Conservation (phyloP, 2,113 vertebrate species). For the Notiomystis cincta region DNA sequence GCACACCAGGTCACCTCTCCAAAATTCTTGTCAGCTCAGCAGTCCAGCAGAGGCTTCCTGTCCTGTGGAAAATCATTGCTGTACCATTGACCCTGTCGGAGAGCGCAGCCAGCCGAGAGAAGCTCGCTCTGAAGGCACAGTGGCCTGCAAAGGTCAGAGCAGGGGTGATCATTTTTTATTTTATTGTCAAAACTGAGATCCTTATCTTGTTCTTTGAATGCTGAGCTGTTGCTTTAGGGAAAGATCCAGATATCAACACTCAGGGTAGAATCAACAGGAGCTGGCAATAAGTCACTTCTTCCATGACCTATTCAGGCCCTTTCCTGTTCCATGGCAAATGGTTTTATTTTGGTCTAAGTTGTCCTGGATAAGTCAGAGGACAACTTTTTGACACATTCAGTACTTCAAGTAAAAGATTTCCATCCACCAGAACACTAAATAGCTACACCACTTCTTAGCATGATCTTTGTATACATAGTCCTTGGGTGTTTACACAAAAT, state of each 20-base stretch:
- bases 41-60: background rate
- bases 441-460: background rate
- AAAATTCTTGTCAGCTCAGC: background rate
- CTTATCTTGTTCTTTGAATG: background rate
- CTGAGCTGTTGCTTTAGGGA: background rate
- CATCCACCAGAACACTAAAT: background rate
- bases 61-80: background rate
- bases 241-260: background rate
- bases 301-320: background rate
- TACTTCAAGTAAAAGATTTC: background rate
- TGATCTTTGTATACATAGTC: background rate
- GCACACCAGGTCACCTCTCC: background rate
- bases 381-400: background rate
- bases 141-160: fast-evolving
- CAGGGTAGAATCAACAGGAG: background rate
- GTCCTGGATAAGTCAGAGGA: background rate
- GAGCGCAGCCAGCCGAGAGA: background rate
- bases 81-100: fast-evolving
- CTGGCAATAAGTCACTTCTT: background rate
- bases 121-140: fast-evolving
- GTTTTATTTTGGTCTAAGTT: background rate
- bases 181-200: background rate
- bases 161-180: background rate
- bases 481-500: background rate
- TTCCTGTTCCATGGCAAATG: background rate